These are phyloP conservation scores for Sphaerodactylus townsendi DNA, from an alignment of 2,113 vertebrate species.

Conservation along the genomic window DNA sequence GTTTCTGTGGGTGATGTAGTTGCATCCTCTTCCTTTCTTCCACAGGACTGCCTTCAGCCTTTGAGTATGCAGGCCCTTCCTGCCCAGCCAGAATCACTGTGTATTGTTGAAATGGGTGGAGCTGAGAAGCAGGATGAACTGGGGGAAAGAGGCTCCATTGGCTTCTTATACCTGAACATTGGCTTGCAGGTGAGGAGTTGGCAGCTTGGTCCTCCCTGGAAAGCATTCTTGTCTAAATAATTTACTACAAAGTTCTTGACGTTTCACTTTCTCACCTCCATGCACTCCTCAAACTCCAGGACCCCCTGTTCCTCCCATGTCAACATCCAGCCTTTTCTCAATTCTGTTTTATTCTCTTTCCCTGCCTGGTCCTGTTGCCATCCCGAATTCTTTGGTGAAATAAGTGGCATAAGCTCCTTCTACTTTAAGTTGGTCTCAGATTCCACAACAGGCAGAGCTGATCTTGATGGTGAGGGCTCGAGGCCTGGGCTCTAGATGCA, in stretches of 20 bases:
- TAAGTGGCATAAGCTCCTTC: background rate
- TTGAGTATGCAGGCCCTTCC: slow-evolving; percentile 98
- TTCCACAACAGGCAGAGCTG: background rate
- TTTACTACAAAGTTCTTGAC: fast-evolving
- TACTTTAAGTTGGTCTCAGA: background rate
- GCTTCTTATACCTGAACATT: slow-evolving; percentile 97
- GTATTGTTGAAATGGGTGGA: slow-evolving; percentile 98
- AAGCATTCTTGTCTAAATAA: fast-evolving
- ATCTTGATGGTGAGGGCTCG: background rate
- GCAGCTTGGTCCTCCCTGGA: background rate
- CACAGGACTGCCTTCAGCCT: slow-evolving; percentile 93
- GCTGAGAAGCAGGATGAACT: slow-evolving; percentile 97
- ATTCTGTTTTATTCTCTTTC: background rate
- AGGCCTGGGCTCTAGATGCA: background rate
- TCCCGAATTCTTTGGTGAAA: background rate
- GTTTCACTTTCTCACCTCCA: too few species aligned
- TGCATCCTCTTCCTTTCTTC: background rate
- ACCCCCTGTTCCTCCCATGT: background rate
- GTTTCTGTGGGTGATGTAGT: fast-evolving
- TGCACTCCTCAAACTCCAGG: background rate
- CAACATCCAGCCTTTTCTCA: background rate
- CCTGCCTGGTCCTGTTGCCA: background rate
- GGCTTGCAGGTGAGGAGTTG: slow-evolving; percentile 88
- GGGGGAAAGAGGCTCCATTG: slow-evolving; percentile 93
- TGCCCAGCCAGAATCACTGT: slow-evolving; percentile 93